phyloP scores from a whole-genome alignment of 1,140 invertebrate species.

The Sogatella furcifera region DNA sequence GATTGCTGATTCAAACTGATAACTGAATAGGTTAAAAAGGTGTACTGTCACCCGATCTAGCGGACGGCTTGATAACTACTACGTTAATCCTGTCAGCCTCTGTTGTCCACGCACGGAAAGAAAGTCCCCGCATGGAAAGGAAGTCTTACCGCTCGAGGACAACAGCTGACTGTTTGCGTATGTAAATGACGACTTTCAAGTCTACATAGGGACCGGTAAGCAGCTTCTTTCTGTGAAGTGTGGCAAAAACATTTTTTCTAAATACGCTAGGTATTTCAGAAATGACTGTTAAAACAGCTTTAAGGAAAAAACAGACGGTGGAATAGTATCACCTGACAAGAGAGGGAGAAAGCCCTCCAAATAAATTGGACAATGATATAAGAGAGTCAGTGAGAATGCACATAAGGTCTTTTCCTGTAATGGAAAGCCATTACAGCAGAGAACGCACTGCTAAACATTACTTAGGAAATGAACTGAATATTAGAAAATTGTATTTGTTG shows the following conservation, averaged over 20 bases:
- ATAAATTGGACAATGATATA: constrained; percentile 11
- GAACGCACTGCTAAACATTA: constrained; percentile 12
- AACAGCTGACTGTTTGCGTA: too few relatives aligned
- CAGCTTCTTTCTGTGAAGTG: too few relatives aligned
- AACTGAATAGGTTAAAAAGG: too few relatives aligned
- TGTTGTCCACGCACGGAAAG: too few relatives aligned
- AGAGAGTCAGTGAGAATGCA: constrained; percentile 10
- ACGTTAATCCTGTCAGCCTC: too few relatives aligned
- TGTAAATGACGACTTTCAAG: too few relatives aligned
- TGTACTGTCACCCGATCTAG: too few relatives aligned
- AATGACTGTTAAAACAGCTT: neutral
- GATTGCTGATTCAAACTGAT: too few relatives aligned
- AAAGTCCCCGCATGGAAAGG: too few relatives aligned
- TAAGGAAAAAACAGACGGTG: constrained; percentile 7
- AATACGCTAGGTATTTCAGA: constrained; percentile 7
- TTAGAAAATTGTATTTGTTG: constrained; percentile 2
- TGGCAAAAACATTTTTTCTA: constrained; percentile 13
- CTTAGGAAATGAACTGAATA: constrained; percentile 7
- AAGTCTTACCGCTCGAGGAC: too few relatives aligned
- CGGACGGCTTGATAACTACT: too few relatives aligned
- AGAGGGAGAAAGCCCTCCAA: constrained; percentile 10
- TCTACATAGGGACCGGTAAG: too few relatives aligned
- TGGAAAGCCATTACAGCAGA: constrained; percentile 14
- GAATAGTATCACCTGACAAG: constrained; percentile 5
- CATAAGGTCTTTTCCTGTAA: constrained; percentile 6